Base-by-base conservation (phyloP, 2,797 vertebrate species). In the Xerus rutilus region DNA sequence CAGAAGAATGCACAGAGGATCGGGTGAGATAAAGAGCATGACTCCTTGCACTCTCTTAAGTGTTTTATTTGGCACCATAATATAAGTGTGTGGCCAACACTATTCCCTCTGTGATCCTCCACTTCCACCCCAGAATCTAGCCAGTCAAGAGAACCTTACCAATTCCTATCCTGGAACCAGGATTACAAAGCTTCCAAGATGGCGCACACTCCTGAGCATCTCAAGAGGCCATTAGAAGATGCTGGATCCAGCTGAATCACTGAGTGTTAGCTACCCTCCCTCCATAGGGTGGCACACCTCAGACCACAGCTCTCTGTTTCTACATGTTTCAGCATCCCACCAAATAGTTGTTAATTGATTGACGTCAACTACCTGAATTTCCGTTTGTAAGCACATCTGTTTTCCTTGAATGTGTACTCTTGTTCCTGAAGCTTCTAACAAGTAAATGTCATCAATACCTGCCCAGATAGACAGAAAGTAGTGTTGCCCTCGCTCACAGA, bases 381-480 rank as follows among this genome's bases (percentile, higher is more conserved):
- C 32, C 35, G 15, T 43, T 85, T 47, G 52, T 35, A 76, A 93
- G 57, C 32, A 69, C 47, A 69, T 59, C 32, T 52, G 1, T 72
- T 77, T 93, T 39, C 45, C 17, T 39, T 82, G 69, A 79, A 30
- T 25, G 0, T 65, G n/a, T 0, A 59, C 15, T 21, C 39, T 72
- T 65, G 70, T 67, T 93, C 87, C 64, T 78, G 8, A 87, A 82
- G 69, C 20, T 89, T 57, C 59, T 91, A 45, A 89, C 52, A 70
- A 30, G 6, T 15, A 78, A 57, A 94, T 59, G 25, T 67, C 70
- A 57, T 32, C 25, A 23, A 5, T 14, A 17, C 4, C 49, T 45
- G 23, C 59, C 35, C 43, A 81, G 64, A 64, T 21, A 69, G 70
- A 86, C n/a, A 11, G 0, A 0, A 52, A 18, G 39, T 28, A 39